Evolutionary conservation across 2,113 vertebrate species (phyloP), one percentile per base, ranked within the genome.

Genomic region (Chionomys nivalis): DNA sequence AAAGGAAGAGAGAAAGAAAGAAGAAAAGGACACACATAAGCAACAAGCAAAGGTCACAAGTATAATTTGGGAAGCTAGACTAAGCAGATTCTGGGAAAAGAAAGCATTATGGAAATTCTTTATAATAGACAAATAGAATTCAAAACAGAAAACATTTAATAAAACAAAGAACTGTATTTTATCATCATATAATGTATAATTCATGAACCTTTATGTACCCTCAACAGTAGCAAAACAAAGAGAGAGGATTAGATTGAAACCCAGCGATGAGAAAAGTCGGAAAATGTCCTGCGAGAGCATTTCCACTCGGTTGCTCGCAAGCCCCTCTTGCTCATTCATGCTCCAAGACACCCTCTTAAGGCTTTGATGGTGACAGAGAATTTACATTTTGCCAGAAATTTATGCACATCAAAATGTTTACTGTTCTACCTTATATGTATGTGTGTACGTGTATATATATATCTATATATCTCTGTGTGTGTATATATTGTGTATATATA

Each of bases 41-140:
- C 31, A n/a, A 72, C 58, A 94, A 86, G 55, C 65, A 66, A 90
- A 81, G 44, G n/a, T 82, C 66, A 94, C 65, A 82, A 86, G 70
- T 86, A 78, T 47, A 75, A 90, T 39, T 55, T 44, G n/a, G 44
- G 58, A 49, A 88, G 73, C 33, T 76, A 68, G 39, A 91, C 10
- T 52, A 58, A 91, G 17, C 21, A 81, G 87, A 96, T 91, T 94
- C 75, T 91, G 65, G 33, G 36, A 72, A 87, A 42, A 93, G 70
- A 91, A 81, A 55, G 44, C 66, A 68, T n/a, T 87, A 58, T 91
- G 33, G 19, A 96, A 82, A 66, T 81, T 91, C 73, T 85, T 87
- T 87, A 47, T 91, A 87, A 96, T 39, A 93, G 87, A 55, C 52
- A 81, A 93, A 94, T 73, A 78, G 76, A 75, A 91, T 96, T 68